Evolutionary conservation across 2,113 vertebrate species (phyloP), one percentile per base, ranked within the genome.

Genomic region (Sylvilagus bachmani): DNA sequence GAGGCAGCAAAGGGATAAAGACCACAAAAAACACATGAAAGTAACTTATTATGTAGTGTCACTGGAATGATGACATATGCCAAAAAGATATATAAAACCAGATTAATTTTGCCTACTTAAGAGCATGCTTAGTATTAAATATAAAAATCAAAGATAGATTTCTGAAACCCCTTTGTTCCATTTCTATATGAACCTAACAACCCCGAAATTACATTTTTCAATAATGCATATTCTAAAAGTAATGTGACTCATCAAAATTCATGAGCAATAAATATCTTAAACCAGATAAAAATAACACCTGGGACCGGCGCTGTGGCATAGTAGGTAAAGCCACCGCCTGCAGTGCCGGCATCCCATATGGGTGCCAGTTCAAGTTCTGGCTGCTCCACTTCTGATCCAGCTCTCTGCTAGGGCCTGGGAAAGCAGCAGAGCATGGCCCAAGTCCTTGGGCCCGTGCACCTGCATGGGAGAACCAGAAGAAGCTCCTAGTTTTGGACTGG

Each of bases 191-290:
- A 90, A 12, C 13, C n/a, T 84, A 33, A 73, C 10, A 94, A 90
- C 11, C 12, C 11, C 66, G 29, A 91, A 92, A 94, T 94, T 75
- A 58, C 21, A 93, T 73, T 82, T 93, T 86, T 94, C 25, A 77
- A 31, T 90, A 92, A 86, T 64, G 29, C 8, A 69, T 38, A 71
- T 73, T 82, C 64, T 86, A 89, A 73, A 19, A 95, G 16, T 27
- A 53, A 66, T 33, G 21, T 70, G 8, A 73, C 22, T 80, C 61
- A 64, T 77, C 91, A 93, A 58, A 82, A 27, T 89, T 78, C 75
- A 69, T 62, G 33, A 51, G 31, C 21, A 92, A 75, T 58, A 64
- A 81, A 49, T 92, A 53, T 49, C 44, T 94, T 89, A 88, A 96
- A 61, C 14, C 17, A 90, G 29, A 78, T 82, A 66, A 90, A 93